phyloP scores from a whole-genome alignment of 1,140 invertebrate species.

The Mya arenaria region DNA sequence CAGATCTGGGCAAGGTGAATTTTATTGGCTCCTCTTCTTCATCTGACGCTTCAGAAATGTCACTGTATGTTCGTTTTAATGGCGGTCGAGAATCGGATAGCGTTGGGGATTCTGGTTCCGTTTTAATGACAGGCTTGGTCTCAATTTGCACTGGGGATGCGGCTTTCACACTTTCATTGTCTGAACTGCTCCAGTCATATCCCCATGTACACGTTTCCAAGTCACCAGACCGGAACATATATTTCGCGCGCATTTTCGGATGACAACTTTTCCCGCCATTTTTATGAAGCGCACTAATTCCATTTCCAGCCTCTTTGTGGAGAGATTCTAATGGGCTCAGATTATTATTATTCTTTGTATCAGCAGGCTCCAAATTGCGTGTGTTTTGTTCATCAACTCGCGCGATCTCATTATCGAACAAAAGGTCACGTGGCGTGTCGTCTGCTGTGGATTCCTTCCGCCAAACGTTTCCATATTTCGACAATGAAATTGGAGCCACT shows the following conservation, averaged over 20 bases:
- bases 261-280: slow-evolving; percentile 57
- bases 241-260: slow-evolving; percentile 55
- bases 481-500: slow-evolving; percentile 41
- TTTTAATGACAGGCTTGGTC: not conserved
- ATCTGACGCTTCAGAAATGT: slow-evolving; percentile 6
- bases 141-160: not conserved
- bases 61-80: not conserved
- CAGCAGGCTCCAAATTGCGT: not conserved
- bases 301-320: not conserved
- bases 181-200: slow-evolving; percentile 51
- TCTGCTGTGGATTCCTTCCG: slow-evolving; percentile 12
- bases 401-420: slow-evolving; percentile 27
- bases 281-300: slow-evolving; percentile 7
- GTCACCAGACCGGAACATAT: slow-evolving; percentile 49
- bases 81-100: not conserved
- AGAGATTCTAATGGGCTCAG: not conserved
- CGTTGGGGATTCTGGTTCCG: not conserved
- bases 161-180: slow-evolving; percentile 42
- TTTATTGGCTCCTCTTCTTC: not conserved
- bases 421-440: not conserved
- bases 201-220: slow-evolving; percentile 44
- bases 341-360: slow-evolving; percentile 33
- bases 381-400: slow-evolving; percentile 35
- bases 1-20: not conserved
- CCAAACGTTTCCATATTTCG: slow-evolving; percentile 43